Percentiles rank a stretch among this genome's conserved stretches.
Conservation (phyloP, 1,140 invertebrate species). For the Ceratina australensis region DNA sequence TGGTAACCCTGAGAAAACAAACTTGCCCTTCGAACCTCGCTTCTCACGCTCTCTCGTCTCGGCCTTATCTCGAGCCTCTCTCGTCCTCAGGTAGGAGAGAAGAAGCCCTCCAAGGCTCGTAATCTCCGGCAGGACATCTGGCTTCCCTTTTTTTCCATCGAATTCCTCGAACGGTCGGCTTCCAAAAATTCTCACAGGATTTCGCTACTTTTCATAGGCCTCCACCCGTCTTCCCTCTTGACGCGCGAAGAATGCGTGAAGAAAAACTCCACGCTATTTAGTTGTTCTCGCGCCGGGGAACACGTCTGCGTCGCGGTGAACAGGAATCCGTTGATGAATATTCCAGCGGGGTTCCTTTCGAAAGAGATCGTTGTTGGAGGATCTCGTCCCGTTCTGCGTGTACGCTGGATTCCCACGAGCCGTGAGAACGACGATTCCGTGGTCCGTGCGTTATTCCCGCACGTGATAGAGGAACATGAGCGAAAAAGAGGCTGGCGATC, state of each 20-base stretch:
- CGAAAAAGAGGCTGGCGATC: conserved; percentile 43
- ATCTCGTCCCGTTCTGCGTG: conserved; percentile 38
- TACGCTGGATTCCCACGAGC: conserved; percentile 61
- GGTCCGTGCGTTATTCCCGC: conserved; percentile 56
- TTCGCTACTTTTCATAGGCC: conserved; percentile 19
- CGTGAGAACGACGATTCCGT: conserved; percentile 65
- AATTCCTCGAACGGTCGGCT: conserved; percentile 32
- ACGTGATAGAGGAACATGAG: conserved; percentile 58
- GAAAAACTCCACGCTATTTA: conserved; percentile 33
- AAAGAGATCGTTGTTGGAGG: conserved; percentile 39
- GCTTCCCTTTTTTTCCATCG: conserved; percentile 5
- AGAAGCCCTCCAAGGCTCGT: background rate
- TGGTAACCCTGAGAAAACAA: conserved; percentile 74
- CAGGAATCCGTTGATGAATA: conserved; percentile 43
- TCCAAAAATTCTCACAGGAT: conserved; percentile 16
- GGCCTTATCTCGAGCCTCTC: conserved; percentile 20
- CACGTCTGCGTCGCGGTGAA: background rate
- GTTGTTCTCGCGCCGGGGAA: too few relatives aligned
- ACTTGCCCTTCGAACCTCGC: conserved; percentile 69
- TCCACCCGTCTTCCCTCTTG: background rate
- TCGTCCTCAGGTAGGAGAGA: conserved; percentile 25
- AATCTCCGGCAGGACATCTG: conserved; percentile 34
- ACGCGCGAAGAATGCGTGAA: background rate
- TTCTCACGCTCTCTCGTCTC: conserved; percentile 71
- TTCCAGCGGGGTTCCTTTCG: conserved; percentile 32